Percentiles rank a stretch among this genome's conserved stretches.
These are phyloP conservation scores for Tiliqua scincoides DNA, from an alignment of 2,113 vertebrate genomes.

Conservation along the genomic window DNA sequence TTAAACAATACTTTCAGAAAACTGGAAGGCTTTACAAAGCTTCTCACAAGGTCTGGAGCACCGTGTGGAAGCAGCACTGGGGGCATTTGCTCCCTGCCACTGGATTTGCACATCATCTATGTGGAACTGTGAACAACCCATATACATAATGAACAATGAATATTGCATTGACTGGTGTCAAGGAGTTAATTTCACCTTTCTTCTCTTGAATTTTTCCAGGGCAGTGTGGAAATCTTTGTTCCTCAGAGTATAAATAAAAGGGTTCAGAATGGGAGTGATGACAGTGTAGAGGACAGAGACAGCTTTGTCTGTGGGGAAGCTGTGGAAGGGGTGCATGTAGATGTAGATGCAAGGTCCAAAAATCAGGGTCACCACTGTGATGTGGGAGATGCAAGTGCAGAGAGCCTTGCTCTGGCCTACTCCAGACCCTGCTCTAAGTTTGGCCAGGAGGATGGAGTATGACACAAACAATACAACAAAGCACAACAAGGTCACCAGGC, in stretches of 20 bases:
- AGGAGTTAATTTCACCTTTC: background rate
- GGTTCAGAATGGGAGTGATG: constrained; percentile 66
- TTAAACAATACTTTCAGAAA: no score
- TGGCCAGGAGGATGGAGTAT: constrained; percentile 57
- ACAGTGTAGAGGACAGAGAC: constrained; percentile 65
- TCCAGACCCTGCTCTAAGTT: constrained; percentile 42
- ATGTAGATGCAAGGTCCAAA: constrained; percentile 68
- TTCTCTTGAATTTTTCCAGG: constrained; percentile 49
- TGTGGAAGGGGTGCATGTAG: constrained; percentile 62
- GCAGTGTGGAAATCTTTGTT: constrained; percentile 62
- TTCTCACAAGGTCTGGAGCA: no score
- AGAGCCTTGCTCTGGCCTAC: constrained; percentile 48
- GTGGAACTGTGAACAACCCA: background rate
- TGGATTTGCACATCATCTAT: no score
- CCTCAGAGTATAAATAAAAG: constrained; percentile 66
- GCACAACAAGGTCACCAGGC: constrained; percentile 58
- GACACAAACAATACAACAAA: constrained; percentile 62
- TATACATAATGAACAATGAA: background rate
- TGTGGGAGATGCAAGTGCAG: constrained; percentile 64
- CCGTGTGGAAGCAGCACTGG: no score
- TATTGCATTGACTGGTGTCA: background rate
- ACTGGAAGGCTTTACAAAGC: no score
- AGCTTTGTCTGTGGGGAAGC: constrained; percentile 58
- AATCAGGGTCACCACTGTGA: constrained; percentile 64
- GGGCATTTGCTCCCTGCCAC: no score